Percentiles rank a stretch among this genome's conserved stretches.
phyloP scores from a whole-genome alignment of 2,113 vertebrate species.

The Pandion haliaetus region DNA sequence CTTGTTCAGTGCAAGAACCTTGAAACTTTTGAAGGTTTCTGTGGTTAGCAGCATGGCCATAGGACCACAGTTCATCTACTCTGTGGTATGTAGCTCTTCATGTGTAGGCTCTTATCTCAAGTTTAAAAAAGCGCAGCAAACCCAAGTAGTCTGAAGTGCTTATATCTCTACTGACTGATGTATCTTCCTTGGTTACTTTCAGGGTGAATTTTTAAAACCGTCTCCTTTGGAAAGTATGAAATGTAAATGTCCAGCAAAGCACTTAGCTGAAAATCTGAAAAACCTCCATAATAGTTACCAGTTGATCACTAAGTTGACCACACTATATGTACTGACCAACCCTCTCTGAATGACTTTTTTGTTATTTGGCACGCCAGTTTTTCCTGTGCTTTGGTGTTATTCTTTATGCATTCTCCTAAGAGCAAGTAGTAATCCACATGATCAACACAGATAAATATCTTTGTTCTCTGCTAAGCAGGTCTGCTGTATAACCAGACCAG shows the following conservation, averaged over 20 bases:
- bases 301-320: neutral
- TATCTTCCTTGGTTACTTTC: neutral
- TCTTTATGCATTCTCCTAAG: neutral
- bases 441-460: neutral
- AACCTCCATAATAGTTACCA: neutral
- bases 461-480: neutral
- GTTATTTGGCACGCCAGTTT: neutral
- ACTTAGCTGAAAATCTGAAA: neutral
- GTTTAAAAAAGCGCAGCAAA: neutral
- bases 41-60: fast-evolving
- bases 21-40: neutral
- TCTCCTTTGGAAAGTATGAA: neutral
- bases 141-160: neutral
- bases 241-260: neutral
- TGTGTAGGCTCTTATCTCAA: neutral
- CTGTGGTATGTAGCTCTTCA: neutral
- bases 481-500: neutral
- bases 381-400: neutral
- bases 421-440: neutral
- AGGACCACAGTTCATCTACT: neutral
- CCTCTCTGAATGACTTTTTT: neutral
- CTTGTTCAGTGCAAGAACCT: neutral
- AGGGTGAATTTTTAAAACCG: neutral
- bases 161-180: neutral
- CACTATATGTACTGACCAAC: neutral